A percentile compares a stretch with the other conserved stretches of the same genome.
Evolutionary conservation across 2,888 invertebrate genomes (phyloP).

Genomic region (Bhutanitis thaidina): DNA sequence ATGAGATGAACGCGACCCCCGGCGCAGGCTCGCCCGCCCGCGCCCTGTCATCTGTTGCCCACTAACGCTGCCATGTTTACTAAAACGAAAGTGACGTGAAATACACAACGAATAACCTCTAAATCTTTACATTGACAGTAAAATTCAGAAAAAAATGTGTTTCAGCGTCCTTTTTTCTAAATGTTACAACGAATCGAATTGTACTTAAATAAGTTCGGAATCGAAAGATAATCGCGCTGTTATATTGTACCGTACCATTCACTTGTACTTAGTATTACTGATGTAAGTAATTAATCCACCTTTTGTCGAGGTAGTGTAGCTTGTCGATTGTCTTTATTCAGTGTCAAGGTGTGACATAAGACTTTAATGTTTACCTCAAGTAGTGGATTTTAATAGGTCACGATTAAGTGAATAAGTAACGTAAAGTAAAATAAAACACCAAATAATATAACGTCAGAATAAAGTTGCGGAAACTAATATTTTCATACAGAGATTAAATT

Average conservation of each 20-base stretch:
- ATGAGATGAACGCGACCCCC: constrained; percentile 63
- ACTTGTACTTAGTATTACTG: constrained; percentile 21
- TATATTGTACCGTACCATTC: constrained; percentile 20
- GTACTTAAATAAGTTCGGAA: constrained; percentile 17
- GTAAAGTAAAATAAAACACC: not conserved
- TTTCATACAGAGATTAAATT: not conserved
- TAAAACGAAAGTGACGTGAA: constrained; percentile 69
- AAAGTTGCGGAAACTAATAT: not conserved
- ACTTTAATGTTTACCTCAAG: constrained; percentile 19
- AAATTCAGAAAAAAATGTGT: constrained; percentile 39
- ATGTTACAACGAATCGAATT: constrained; percentile 57
- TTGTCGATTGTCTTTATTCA: constrained; percentile 13
- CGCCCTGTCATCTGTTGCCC: constrained; percentile 76
- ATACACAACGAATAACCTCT: constrained; percentile 76
- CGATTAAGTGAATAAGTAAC: constrained; percentile 8
- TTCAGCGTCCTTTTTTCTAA: constrained; percentile 37
- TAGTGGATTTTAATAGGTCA: constrained; percentile 14
- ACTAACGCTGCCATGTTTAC: constrained; percentile 74
- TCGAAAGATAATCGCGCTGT: constrained; percentile 26
- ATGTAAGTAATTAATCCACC: constrained; percentile 24
- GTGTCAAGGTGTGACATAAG: constrained; percentile 27
- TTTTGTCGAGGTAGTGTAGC: constrained; percentile 18
- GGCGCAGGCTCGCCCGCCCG: constrained; percentile 73
- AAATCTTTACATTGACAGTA: constrained; percentile 50
- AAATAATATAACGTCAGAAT: too few species aligned